Base-by-base conservation (phyloP, 2,797 vertebrate species). In the Chaenodraco wilsoni region DNA sequence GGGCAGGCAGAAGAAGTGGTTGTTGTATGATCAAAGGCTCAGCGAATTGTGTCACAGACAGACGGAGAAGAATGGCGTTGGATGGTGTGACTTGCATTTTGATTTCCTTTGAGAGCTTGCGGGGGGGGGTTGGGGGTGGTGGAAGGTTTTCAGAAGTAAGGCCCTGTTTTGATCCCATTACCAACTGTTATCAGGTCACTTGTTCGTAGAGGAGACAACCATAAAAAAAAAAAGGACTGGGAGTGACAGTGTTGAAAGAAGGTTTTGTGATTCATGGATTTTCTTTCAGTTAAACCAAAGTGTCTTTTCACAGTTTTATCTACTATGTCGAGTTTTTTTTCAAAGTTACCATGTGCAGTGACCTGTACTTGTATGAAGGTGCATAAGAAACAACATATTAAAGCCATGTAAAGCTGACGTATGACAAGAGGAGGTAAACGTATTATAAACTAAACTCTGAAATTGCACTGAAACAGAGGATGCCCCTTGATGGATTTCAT, bases 41-140 rank as follows among this genome's bases (percentile, higher is more conserved):
- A 51, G 81, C 43, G 87, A 89, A 91, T 91, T 90, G 90, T 89
- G 90, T 89, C 78, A 74, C 87, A 90, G 88, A 89, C 74, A 81
- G 86, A 90, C 82, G 61, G 78, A 89, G 86, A 88, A 87, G 81
- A 92, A 90, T 81, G 75, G 81, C 62, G 9, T 60, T 55, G 75
- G 84, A 85, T 88, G 87, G 87, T 92, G 89, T 92, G 92, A 91
- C 90, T 92, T 87, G 90, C 93, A 91, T 93, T 93, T 90, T 84
- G 87, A 93, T 93, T 91, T 91, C 79, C 80, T 87, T 83, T 75
- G 76, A 85, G 85, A 73, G 74, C 40, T 16, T 0, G 40, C 12
- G 3, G 62, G 37, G 21, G 12, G 61, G 27, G 43, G 43, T 15
- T 1, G 8, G 68, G 50, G 41, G 17, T 46, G 66, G 46, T 63